These are phyloP conservation scores for Diarsia brunnea DNA, from an alignment of 2,888 invertebrate genomes.

Conservation along the genomic window DNA sequence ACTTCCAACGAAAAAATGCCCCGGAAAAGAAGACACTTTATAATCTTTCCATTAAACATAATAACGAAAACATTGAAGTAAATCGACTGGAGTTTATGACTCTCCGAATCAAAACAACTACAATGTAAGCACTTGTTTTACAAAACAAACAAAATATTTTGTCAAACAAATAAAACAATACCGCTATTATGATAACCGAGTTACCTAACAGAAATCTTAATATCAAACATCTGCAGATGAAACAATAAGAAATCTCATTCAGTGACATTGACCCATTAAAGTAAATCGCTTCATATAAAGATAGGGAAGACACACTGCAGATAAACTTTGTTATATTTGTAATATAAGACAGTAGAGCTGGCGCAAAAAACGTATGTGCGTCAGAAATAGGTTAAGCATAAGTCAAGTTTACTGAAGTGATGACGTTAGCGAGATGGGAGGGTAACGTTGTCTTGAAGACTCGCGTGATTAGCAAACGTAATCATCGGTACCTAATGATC, in stretches of 20 bases:
- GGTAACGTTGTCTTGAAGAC: constrained; percentile 19
- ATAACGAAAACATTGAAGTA: constrained; percentile 33
- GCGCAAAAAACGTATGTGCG: constrained; percentile 42
- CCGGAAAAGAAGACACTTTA: constrained; percentile 16
- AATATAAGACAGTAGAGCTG: constrained; percentile 1
- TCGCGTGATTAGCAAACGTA: neutral
- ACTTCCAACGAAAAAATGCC: neutral
- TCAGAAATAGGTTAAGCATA: constrained; percentile 44
- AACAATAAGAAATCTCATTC: constrained; percentile 18
- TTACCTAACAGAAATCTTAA: constrained; percentile 14
- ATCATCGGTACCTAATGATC: neutral
- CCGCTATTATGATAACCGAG: constrained; percentile 13
- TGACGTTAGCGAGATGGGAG: constrained; percentile 40
- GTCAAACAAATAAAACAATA: constrained; percentile 28
- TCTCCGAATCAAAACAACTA: constrained; percentile 26
- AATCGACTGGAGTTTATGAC: constrained; percentile 32
- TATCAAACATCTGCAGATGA: constrained; percentile 11
- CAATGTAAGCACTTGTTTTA: constrained; percentile 23
- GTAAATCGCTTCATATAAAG: constrained; percentile 20
- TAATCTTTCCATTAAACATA: constrained; percentile 33
- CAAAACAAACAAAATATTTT: constrained; percentile 39
- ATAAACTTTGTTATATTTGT: constrained; percentile 36
- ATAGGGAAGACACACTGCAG: constrained; percentile 39
- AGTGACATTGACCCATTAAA: constrained; percentile 51
- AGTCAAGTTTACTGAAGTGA: constrained; percentile 31